Evolutionary conservation across 2,888 invertebrate genomes (phyloP).

Genomic region (Drosophila barbarae): DNA sequence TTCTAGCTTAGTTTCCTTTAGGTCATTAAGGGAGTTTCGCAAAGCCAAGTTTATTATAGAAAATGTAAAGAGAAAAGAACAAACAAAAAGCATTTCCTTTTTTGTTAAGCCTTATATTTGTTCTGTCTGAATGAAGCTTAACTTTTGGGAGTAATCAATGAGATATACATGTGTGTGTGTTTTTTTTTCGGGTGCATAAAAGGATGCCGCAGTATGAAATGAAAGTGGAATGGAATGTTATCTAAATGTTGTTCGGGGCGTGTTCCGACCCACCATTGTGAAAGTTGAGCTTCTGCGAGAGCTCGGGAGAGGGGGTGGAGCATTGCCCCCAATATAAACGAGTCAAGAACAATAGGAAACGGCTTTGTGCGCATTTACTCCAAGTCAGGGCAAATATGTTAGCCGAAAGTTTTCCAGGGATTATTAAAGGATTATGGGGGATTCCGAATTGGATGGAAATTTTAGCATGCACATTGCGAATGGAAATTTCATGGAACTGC

Average conservation of each 20-base stretch:
- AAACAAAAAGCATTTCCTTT: not conserved
- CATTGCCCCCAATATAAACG: conserved; percentile 18
- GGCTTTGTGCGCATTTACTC: conserved; percentile 38
- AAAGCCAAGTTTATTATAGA: not conserved
- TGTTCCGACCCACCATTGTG: conserved; percentile 36
- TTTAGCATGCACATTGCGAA: conserved; percentile 18
- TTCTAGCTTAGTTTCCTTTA: not conserved
- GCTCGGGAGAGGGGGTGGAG: not conserved
- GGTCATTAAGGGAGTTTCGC: not conserved
- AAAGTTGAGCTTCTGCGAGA: conserved; percentile 5
- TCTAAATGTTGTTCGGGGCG: conserved; percentile 48
- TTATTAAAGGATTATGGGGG: conserved; percentile 38
- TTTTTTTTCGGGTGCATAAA: conserved; percentile 6
- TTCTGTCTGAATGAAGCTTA: not conserved
- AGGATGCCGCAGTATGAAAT: conserved; percentile 30
- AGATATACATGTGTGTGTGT: not conserved
- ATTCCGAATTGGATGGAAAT: conserved; percentile 27
- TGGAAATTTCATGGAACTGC: conserved; percentile 28
- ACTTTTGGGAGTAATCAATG: not conserved
- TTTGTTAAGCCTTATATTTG: not conserved
- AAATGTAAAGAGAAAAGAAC: not conserved
- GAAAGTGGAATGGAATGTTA: conserved; percentile 35
- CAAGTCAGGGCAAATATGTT: conserved; percentile 38
- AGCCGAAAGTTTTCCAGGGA: conserved; percentile 35
- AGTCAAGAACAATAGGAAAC: conserved; percentile 41